Evolutionary conservation across 1,140 invertebrate species (phyloP).

Genomic region (Whitmania pigra): DNA sequence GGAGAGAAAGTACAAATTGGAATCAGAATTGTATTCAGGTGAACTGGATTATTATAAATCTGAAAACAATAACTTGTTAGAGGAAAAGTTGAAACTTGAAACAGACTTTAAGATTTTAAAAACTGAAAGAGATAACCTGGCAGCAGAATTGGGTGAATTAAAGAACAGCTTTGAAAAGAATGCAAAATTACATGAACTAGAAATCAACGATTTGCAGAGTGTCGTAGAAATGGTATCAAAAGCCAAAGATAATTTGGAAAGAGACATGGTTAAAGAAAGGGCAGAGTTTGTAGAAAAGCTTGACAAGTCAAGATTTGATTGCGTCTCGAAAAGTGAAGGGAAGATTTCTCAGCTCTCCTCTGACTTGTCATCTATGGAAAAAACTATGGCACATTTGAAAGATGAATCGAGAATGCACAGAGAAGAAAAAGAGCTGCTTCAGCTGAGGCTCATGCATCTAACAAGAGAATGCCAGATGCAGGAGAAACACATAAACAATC

Average conservation of each 20-base stretch:
- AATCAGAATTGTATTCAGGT: too few species aligned
- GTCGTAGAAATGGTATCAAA: neutral
- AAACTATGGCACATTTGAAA: constrained; percentile 1
- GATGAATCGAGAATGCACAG: constrained; percentile 6
- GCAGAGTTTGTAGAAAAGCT: constrained; percentile 15
- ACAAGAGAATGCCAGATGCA: constrained; percentile 14
- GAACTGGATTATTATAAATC: too few species aligned
- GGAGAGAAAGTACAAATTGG: too few species aligned
- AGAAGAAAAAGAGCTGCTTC: constrained; percentile 19
- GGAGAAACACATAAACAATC: constrained; percentile 14
- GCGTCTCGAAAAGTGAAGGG: neutral
- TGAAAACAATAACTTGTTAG: constrained; percentile 8
- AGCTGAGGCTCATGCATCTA: constrained; percentile 16
- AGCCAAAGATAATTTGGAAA: constrained; percentile 17
- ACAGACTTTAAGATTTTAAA: neutral
- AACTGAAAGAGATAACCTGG: constrained; percentile 9
- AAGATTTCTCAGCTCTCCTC: neutral
- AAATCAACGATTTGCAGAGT: constrained; percentile 10
- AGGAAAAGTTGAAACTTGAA: constrained; percentile 17
- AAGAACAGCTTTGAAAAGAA: neutral
- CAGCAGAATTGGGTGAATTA: neutral
- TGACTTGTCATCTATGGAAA: constrained; percentile 14
- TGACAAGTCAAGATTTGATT: neutral
- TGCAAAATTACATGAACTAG: neutral
- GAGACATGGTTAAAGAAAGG: constrained; percentile 11